Percentiles rank a stretch among this genome's conserved stretches.
Evolutionary conservation across 2,113 vertebrate genomes (phyloP).

Genomic region (Felis chaus): DNA sequence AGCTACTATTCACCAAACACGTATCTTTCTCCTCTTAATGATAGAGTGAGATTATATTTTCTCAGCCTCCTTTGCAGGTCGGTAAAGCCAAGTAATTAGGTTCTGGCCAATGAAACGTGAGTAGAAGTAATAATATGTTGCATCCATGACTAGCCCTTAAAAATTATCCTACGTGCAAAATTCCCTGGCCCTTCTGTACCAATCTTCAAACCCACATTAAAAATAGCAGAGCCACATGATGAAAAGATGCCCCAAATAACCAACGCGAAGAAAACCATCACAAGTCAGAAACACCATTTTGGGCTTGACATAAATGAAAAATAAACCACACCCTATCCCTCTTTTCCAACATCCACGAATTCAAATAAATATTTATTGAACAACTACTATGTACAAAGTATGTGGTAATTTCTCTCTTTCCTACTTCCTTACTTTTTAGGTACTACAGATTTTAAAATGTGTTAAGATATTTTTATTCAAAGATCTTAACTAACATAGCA

Average conservation of each 20-base stretch:
- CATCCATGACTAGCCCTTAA: not conserved
- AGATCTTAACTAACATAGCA: not conserved
- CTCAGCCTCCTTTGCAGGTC: not conserved
- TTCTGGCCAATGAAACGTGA: not conserved
- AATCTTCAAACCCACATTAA: slow-evolving; percentile 12
- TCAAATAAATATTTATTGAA: slow-evolving; percentile 31
- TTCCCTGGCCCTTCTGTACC: not conserved
- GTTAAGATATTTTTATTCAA: slow-evolving; percentile 26
- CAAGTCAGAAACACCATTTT: slow-evolving; percentile 23
- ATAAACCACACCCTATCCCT: not conserved
- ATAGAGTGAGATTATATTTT: not conserved
- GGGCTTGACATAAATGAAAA: not conserved
- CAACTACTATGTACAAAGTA: not conserved
- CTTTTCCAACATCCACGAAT: not conserved
- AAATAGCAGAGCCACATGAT: not conserved
- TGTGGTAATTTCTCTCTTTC: not conserved
- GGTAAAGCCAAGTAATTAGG: not conserved
- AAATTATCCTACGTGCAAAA: not conserved
- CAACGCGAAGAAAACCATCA: not conserved
- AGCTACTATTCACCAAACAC: not conserved
- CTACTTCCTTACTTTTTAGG: not conserved
- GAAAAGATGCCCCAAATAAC: not conserved
- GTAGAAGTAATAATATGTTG: not conserved
- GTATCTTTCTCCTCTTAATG: not conserved
- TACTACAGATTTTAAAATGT: not conserved